Evolutionary conservation across 1,140 invertebrate genomes (phyloP).

Genomic region (Scaptodrosophila lebanonensis): DNA sequence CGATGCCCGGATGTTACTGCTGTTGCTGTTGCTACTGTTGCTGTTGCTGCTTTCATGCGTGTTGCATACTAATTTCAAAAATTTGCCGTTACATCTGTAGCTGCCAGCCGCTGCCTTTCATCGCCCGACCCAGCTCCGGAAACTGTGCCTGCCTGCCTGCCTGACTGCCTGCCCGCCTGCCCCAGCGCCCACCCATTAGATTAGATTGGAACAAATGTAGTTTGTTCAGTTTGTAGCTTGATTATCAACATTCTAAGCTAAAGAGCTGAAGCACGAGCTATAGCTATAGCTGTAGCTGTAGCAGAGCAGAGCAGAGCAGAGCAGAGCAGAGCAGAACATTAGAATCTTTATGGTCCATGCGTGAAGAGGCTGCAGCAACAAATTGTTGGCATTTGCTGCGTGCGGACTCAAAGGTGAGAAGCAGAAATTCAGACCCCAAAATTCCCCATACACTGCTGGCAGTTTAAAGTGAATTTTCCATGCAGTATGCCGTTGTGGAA

Average conservation of each 20-base stretch:
- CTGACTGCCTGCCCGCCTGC: background rate
- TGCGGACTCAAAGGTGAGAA: constrained; percentile 58
- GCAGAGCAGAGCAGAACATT: constrained; percentile 25
- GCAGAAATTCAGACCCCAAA: too few relatives aligned
- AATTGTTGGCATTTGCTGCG: constrained; percentile 52
- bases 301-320: background rate
- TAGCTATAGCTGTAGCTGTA: constrained; percentile 5
- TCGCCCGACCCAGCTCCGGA: constrained; percentile 3
- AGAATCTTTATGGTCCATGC: too few relatives aligned
- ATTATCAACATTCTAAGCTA: constrained; percentile 37
- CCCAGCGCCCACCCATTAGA: constrained; percentile 31
- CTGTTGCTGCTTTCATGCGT: constrained; percentile 43
- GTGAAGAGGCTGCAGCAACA: constrained; percentile 20
- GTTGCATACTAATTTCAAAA: constrained; percentile 69
- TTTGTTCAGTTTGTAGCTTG: constrained; percentile 40
- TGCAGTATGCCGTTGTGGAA: too few relatives aligned
- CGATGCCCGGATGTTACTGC: background rate
- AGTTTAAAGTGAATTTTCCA: too few relatives aligned
- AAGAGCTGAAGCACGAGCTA: constrained; percentile 14
- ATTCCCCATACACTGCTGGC: too few relatives aligned
- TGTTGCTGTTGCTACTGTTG: constrained; percentile 5
- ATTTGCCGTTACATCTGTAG: constrained; percentile 68
- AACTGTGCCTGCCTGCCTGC: background rate
- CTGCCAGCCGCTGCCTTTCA: constrained; percentile 33
- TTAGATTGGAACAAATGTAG: constrained; percentile 37